phyloP scores from a whole-genome alignment of 2,888 invertebrate species.

The Danaus chrysippus region DNA sequence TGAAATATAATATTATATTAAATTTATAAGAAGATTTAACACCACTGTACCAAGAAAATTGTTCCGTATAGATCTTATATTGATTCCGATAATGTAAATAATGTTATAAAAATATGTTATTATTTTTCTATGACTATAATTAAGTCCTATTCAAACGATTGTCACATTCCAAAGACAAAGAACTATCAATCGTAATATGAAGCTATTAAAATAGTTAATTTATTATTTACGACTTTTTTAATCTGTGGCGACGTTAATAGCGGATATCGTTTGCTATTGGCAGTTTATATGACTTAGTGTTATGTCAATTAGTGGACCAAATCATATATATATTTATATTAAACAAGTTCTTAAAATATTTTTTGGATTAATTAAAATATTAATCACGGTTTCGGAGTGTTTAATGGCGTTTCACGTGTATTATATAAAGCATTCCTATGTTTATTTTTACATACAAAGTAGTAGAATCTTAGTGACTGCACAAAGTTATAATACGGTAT shows the following conservation, averaged over 20 bases:
- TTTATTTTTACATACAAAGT: no score
- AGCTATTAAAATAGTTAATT: neutral
- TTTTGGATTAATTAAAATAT: neutral
- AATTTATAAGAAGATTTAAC: neutral
- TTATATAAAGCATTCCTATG: no score
- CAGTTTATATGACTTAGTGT: neutral
- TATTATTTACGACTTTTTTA: conserved; percentile 3
- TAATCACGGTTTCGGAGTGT: neutral
- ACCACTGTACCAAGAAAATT: no score
- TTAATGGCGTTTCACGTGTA: neutral
- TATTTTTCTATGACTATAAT: no score
- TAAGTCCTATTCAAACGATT: no score
- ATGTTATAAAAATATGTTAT: no score
- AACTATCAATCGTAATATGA: neutral
- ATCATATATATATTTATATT: neutral
- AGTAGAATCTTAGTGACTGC: no score
- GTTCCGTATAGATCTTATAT: no score
- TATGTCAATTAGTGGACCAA: conserved; percentile 1
- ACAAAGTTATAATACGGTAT: no score
- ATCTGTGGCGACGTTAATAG: conserved; percentile 20
- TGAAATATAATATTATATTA: conserved; percentile 5
- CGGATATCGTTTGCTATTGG: conserved; percentile 22
- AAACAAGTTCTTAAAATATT: neutral
- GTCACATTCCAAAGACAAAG: no score
- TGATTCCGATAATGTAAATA: no score